Base-by-base conservation (phyloP, 2,797 vertebrate genomes). In the Halcyon smyrnensis region DNA sequence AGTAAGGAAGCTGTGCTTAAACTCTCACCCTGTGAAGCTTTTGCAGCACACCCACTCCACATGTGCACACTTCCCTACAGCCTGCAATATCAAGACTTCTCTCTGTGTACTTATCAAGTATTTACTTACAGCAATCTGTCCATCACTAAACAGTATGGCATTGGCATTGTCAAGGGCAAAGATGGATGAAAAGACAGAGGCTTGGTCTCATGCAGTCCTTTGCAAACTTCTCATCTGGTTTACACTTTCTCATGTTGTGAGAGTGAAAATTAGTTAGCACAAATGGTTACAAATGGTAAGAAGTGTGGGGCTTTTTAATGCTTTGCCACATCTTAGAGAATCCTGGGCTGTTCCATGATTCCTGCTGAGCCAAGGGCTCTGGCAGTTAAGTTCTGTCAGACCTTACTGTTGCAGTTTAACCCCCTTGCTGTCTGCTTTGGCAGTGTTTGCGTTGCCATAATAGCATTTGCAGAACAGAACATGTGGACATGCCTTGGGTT, bases 81-180 rank as follows among this genome's bases (percentile, higher is more conserved):
- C 28, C 34, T 59, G 68, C 36, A 45, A 24, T 8, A 73, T 39
- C 27, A 71, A 56, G 18, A n/a, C 6, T 57, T 50, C 37, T 65
- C 53, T 41, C 64, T 36, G 25, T 19, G 41, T 45, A 24, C 24
- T 36, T 39, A 59, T 23, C 30, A 79, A 54, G n/a, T 54, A 30
- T 32, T 54, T 19, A 32, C 11, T 54, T 54, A 17, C 43, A 70
- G 12, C 71, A 12, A 50, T 43, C 48, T 80, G 11, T 57, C 50
- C 54, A 12, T 24, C 24, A 11, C 18, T 43, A 21, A 65, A 45
- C 0, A 1, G 14, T 16, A 20, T 2, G 7, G 32, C 4, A 1
- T 27, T 54, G 57, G 48, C 60, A 45, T 15, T 53, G 12, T 4
- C 34, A 34, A 7, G 19, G 57, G 24, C 16, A 90, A 74, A 78